Evolutionary conservation across 2,113 vertebrate genomes (phyloP), one percentile per base, ranked within the genome.

Genomic region (Cranoglanis bouderius): DNA sequence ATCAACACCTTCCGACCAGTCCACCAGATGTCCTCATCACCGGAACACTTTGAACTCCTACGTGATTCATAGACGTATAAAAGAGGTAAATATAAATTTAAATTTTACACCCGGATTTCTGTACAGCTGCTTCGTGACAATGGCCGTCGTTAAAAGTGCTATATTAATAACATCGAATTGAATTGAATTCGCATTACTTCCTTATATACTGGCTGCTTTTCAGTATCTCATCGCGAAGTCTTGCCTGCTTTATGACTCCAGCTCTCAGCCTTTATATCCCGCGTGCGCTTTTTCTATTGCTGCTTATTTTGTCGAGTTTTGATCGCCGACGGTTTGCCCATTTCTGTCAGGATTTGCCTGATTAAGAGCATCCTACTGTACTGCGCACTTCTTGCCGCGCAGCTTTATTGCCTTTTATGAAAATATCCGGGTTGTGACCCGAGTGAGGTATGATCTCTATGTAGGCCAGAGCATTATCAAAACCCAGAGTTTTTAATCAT

Each of bases 401-500:
- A 21, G 51, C 78, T 82, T 80, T 35, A 29, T 55, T 12, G 78
- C 21, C 18, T 55, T 32, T 55, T 57, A 82, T 82, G 51, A 82
- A 82, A 82, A 82, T 57, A 55, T 55, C 38, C 19, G 2, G n/a
- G 16, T 55, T 38, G 12, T 4, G 8, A 55, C n/a, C 32, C 46
- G 9, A 49, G 10, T 9, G 78, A 81, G 51, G 32, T 29, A 35
- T 55, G 6, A 82, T 35, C 29, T 32, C 4, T 35, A 82, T 57
- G 51, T 57, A 57, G 78, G 18, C n/a, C 78, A 82, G 78, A 57
- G n/a, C 8, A 46, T 77, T 29, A 57, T 35, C 14, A 19, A 53
- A 80, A 80, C 77, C 32, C 78, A 12, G 78, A n/a, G 21, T 82
- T 82, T 80, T 57, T 57, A 82, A 82, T 57, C 55, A 57, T 57